phyloP scores from a whole-genome alignment of 2,888 invertebrate genomes.

The Neoitamus cyanurus region DNA sequence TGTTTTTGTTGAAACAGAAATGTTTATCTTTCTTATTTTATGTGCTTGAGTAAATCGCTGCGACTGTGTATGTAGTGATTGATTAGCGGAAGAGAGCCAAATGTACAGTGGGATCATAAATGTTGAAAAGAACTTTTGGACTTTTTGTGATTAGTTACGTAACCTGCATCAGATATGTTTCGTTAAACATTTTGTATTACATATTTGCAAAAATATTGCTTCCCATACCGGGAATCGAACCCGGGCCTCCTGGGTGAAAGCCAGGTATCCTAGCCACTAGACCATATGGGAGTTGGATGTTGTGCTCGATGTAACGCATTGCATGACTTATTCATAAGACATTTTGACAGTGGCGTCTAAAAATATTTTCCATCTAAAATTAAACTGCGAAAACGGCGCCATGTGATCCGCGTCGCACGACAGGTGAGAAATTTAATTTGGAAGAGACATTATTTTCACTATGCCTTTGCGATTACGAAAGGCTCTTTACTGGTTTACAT shows the following conservation, averaged over 20 bases:
- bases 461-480: too few species aligned
- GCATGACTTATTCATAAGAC: not conserved
- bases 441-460: too few species aligned
- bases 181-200: not conserved
- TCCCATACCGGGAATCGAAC: conserved; percentile 94
- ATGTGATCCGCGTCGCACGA: too few species aligned
- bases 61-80: not conserved
- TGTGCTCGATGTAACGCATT: not conserved
- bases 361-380: not conserved
- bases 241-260: conserved; percentile 74
- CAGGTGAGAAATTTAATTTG: too few species aligned
- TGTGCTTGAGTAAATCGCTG: not conserved
- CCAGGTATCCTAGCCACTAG: conserved; percentile 68
- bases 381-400: too few species aligned
- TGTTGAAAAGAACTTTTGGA: not conserved
- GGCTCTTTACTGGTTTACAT: too few species aligned
- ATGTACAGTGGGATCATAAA: not conserved
- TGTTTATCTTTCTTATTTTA: not conserved
- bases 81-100: not conserved
- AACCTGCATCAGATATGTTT: not conserved
- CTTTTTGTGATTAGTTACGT: not conserved
- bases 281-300: conserved; percentile 62
- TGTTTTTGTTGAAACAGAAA: not conserved
- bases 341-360: not conserved
- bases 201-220: conserved; percentile 46